Evolutionary conservation across 2,888 invertebrate species (phyloP), one percentile per base, ranked within the genome.

Genomic region (Aporophyla lueneburgensis): DNA sequence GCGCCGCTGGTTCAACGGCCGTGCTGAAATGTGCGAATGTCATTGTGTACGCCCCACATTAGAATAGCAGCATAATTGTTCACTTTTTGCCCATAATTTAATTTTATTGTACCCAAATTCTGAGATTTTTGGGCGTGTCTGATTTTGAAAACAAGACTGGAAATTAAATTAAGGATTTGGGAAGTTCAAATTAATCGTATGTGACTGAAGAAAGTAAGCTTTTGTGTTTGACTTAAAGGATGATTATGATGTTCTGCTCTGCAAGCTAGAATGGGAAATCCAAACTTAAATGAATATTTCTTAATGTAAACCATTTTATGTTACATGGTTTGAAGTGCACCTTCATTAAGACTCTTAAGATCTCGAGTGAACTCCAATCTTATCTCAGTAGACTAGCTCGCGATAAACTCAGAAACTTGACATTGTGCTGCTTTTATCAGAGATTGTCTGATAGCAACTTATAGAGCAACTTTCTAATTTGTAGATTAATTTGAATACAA

Each of bases 1-100:
- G 85, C 85, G 86, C 77, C 84, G 78, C 70, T 88, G 88, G 93
- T 93, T 93, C 93, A 93, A 92, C 81, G 92, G 81, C 92, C 93
- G 90, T 85, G 81, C 83, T 88, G 89, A 92, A 92, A 93, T 93
- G 93, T 90, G 92, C 93, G 90, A 93, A 92, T 93, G 91, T 92
- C 93, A 93, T 92, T 92, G 91, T 91, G 89, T 88, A 87, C 85
- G 83, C 80, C 76, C 83, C 77, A 82, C 84, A 89, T 89, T 88
- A 87, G 84, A 89, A 89, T 90, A 90, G 90, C 89, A 91, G 91
- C 88, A 91, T 91, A 89, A 93, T 85, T 85, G 71, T 77, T 71
- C 61, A 70, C 66, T 74, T 77, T 69, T 77, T 69, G 71, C 54
- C 40, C 43, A 71, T 82, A 66, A 85, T 73, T 84, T 14, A 66